Percentiles rank a stretch among this genome's conserved stretches.
phyloP scores from a whole-genome alignment of 1,140 invertebrate genomes.

The Drosophila grimshawi region DNA sequence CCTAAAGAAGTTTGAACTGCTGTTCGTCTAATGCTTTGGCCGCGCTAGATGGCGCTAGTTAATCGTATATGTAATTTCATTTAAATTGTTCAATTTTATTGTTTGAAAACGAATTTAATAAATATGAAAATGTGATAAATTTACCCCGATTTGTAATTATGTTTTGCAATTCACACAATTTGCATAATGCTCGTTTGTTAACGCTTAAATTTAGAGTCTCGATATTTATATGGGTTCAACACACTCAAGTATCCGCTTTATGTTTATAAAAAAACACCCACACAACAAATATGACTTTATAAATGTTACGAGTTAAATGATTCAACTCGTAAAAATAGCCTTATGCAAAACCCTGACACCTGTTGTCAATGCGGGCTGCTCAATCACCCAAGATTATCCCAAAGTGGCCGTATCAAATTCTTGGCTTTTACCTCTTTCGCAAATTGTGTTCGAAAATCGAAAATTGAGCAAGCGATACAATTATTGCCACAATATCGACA shows the following conservation, averaged over 20 bases:
- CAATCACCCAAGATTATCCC: constrained; percentile 25
- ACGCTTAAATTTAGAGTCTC: background rate
- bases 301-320: constrained; percentile 10
- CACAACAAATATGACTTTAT: background rate
- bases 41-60: constrained; percentile 7
- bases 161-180: background rate
- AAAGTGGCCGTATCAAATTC: constrained; percentile 47
- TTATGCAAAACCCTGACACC: constrained; percentile 26
- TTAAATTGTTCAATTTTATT: background rate
- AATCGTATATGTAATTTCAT: background rate
- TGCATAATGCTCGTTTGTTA: no score
- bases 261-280: background rate
- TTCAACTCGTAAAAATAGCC: constrained; percentile 26
- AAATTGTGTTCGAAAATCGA: constrained; percentile 57
- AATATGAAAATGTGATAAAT: no score
- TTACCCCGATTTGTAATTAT: no score
- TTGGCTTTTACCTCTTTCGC: constrained; percentile 71
- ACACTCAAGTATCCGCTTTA: no score
- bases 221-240: no score
- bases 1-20: no score
- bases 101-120: no score
- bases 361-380: constrained; percentile 32
- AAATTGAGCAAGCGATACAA: constrained; percentile 60
- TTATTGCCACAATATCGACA: constrained; percentile 39
- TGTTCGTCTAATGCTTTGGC: no score